Evolutionary conservation across 1,140 invertebrate genomes (phyloP).

Genomic region (Musca vetustissima): DNA sequence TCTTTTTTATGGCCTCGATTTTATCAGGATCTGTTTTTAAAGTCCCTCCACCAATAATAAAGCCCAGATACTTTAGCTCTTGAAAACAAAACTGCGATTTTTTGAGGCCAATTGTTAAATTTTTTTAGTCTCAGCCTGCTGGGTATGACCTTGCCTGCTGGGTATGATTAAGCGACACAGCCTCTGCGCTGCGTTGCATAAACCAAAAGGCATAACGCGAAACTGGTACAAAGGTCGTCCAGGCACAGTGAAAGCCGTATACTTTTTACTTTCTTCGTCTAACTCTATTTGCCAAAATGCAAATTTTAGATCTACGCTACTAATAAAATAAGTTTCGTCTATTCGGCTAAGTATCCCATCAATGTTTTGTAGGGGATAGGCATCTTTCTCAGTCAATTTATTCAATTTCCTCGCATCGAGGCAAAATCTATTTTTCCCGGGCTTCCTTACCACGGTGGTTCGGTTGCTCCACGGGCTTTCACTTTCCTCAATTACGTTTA

Average conservation of each 20-base stretch:
- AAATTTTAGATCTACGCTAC: background rate
- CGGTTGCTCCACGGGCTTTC: background rate
- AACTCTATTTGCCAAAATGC: background rate
- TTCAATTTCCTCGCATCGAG: background rate
- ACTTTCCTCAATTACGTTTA: background rate
- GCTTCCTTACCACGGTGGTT: background rate
- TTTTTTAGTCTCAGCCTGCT: background rate
- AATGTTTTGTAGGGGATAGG: background rate
- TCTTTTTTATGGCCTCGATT: too few relatives aligned
- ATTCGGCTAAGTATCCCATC: background rate
- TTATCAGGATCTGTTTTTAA: too few relatives aligned
- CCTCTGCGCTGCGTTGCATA: constrained; percentile 22
- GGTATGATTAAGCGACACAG: constrained; percentile 20
- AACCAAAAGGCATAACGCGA: background rate
- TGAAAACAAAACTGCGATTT: too few relatives aligned
- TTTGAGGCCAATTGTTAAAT: too few relatives aligned
- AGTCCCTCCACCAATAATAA: too few relatives aligned
- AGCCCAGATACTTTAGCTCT: too few relatives aligned
- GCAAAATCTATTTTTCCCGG: background rate
- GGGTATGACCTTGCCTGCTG: constrained; percentile 23
- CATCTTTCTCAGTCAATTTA: background rate
- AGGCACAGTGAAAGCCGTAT: background rate
- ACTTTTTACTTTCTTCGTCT: background rate
- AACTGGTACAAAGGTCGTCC: background rate
- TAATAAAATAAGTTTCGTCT: background rate